Evolutionary conservation across 2,113 vertebrate genomes (phyloP), one percentile per base, ranked within the genome.

Genomic region (Mobula birostris): DNA sequence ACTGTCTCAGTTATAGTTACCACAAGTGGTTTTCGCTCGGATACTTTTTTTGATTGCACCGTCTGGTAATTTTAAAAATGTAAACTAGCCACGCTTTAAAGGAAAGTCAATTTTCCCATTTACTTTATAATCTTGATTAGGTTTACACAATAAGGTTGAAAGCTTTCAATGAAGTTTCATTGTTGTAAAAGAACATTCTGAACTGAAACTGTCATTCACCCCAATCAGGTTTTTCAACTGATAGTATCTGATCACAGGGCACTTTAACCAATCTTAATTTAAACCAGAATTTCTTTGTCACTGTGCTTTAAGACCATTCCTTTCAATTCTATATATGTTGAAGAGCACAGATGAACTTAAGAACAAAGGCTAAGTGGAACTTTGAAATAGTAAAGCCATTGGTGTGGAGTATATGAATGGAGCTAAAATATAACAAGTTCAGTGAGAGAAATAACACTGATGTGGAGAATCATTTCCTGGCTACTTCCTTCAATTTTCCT

Each of bases 31-130:
- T 90, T 90, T 90, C 24, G 27, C 17, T 66, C 14, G 58, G 58
- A 32, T n/a, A 32, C 0, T n/a, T 88, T 17, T 63, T 15, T 6
- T 66, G 29, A 88, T 56, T 87, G 29, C 27, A 61, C 14, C 32
- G 85, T 90, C 85, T 90, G 61, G 61, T 15, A 90, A 90, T 90
- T 66, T 90, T 17, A 68, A 90, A 68, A 32, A 66, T 90, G 61
- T 32, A 32, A 66, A 66, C n/a, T 0, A 63, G 61, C 2, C 15
- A 32, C 5, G 15, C n/a, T 63, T 88, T 66, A 66, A 90, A 90
- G 61, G 19, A 68, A 90, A 66, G n/a, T 32, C 29, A 4, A 87
- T 61, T 87, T 90, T 7, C 85, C 58, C 12, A 66, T 19, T 32
- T 32, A 32, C 61, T 63, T 66, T 88, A 15, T 5, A 29, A 74